Conservation (phyloP, 2,797 vertebrate genomes). For the Benthosema pterotum region DNA sequence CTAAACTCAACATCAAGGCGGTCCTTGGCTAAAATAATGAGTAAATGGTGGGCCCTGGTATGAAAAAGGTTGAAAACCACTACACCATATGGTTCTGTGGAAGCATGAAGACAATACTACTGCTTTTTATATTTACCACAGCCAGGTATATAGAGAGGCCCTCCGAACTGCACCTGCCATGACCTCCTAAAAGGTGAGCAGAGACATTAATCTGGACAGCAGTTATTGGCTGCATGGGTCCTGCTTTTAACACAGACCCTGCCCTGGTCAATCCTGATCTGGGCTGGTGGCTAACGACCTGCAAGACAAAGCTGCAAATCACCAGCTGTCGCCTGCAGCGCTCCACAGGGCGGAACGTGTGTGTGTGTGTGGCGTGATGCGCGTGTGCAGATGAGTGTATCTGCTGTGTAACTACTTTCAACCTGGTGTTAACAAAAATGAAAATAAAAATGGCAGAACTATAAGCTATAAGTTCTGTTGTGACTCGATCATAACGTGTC, state of each 20-base stretch:
- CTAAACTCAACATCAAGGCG: too few relatives aligned
- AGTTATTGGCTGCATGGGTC: not conserved
- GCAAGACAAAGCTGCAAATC: not conserved
- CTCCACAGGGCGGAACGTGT: not conserved
- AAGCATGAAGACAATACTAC: not conserved
- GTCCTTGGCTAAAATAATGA: too few relatives aligned
- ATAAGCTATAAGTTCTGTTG: too few relatives aligned
- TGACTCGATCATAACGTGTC: too few relatives aligned
- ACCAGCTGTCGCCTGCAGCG: not conserved
- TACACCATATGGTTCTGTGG: constrained; percentile 9
- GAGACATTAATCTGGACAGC: constrained; percentile 12
- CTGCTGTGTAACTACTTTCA: too few relatives aligned
- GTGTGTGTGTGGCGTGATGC: too few relatives aligned
- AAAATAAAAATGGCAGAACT: too few relatives aligned
- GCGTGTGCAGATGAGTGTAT: too few relatives aligned
- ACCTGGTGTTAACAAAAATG: too few relatives aligned
- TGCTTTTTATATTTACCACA: constrained; percentile 7
- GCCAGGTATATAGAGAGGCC: not conserved
- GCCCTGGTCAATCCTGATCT: not conserved
- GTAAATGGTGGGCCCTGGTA: too few relatives aligned
- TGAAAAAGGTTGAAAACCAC: too few relatives aligned
- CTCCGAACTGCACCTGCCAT: constrained; percentile 11
- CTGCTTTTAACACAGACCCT: not conserved
- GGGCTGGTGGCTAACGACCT: not conserved
- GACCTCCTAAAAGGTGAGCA: constrained; percentile 7